These are phyloP conservation scores for Cynopterus sphinx DNA, from an alignment of 2,797 vertebrate genomes.

Conservation along the genomic window DNA sequence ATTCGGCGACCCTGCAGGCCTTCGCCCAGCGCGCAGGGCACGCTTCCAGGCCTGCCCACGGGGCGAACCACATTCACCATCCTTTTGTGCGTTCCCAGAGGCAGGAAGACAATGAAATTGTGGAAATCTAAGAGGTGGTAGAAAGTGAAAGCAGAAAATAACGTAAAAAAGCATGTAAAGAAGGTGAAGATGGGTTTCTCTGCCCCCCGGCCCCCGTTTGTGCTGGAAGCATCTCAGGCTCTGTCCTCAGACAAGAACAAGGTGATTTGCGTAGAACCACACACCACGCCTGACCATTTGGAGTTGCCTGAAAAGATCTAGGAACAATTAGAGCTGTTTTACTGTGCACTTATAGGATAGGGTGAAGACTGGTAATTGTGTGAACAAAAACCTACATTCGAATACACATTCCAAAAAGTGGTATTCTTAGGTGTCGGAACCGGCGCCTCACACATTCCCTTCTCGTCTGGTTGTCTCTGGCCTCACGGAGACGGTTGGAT, in stretches of 20 bases:
- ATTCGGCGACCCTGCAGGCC: neutral
- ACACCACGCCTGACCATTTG: neutral
- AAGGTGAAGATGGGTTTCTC: neutral
- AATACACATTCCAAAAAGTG: neutral
- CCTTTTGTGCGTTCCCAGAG: neutral
- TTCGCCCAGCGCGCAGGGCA: fast-evolving
- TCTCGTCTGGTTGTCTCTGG: neutral
- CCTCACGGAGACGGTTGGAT: neutral
- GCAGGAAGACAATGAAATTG: neutral
- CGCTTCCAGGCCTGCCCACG: neutral
- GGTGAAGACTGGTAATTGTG: neutral
- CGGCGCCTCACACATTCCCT: neutral
- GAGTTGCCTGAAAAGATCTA: neutral
- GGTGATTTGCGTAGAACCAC: neutral
- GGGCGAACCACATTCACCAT: neutral
- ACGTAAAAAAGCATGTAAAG: neutral
- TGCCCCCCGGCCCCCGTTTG: neutral
- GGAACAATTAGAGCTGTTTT: neutral
- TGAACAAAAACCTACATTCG: neutral
- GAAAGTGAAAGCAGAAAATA: neutral
- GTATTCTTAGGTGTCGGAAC: neutral
- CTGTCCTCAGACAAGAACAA: neutral
- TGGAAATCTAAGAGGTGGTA: neutral
- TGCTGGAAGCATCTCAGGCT: neutral
- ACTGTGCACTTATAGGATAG: neutral